Conservation (phyloP, 1,140 invertebrate species). For the Reticulitermes speratus region DNA sequence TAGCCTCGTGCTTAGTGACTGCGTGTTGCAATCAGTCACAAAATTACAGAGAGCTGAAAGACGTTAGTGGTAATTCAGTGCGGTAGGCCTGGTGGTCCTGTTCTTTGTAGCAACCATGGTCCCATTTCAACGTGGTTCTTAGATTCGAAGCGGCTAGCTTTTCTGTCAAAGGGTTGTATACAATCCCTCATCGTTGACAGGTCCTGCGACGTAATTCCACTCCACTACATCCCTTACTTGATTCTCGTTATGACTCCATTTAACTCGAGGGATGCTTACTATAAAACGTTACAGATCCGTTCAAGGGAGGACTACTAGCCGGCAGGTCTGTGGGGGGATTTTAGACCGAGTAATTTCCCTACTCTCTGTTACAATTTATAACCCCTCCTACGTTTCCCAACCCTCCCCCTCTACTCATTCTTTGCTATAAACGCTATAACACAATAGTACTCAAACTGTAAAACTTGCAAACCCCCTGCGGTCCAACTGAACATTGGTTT, state of each 20-base stretch:
- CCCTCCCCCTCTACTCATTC: neutral
- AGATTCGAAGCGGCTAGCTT: neutral
- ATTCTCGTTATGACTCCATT: conserved; percentile 4
- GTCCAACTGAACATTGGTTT: conserved; percentile 6
- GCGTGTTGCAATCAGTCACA: too few relatives aligned
- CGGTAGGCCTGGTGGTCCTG: neutral
- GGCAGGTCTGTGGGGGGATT: neutral
- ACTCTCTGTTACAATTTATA: neutral
- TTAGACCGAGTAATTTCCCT: conserved; percentile 6
- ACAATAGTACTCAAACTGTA: neutral
- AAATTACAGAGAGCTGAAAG: neutral
- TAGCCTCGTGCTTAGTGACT: too few relatives aligned
- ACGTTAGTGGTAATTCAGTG: neutral
- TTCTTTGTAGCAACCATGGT: neutral
- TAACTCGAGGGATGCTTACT: neutral
- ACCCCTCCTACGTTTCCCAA: neutral
- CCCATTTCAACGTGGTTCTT: neutral
- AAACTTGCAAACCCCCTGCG: neutral
- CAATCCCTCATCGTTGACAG: neutral
- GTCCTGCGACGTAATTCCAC: neutral
- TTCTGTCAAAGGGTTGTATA: neutral
- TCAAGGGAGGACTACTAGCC: neutral
- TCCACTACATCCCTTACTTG: neutral
- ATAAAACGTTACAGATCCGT: neutral
- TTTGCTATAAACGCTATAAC: conserved; percentile 1